A percentile compares a stretch with the other conserved stretches of the same genome.
Evolutionary conservation across 2,888 invertebrate species (phyloP).

Genomic region (Myathropa florea): DNA sequence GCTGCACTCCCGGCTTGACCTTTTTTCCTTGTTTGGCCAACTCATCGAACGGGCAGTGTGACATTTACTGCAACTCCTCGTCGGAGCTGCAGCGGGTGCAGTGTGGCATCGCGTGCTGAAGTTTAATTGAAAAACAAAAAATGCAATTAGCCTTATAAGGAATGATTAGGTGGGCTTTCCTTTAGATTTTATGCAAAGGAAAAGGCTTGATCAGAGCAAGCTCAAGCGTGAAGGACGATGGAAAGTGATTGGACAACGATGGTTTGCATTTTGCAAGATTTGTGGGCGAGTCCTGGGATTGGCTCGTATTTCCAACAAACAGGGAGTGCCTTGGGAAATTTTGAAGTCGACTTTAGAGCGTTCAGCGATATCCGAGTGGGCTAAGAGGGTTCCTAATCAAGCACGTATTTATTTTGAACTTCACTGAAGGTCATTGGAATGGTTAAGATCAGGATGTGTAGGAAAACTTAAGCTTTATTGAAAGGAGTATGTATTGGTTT

Average conservation of each 20-base stretch:
- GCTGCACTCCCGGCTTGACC: not conserved
- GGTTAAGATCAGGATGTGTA: too few relatives aligned
- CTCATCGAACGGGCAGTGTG: constrained; percentile 36
- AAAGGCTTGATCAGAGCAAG: constrained; percentile 4
- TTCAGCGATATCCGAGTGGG: too few relatives aligned
- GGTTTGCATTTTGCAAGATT: not conserved
- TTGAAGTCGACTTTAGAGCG: too few relatives aligned
- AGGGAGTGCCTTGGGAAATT: too few relatives aligned
- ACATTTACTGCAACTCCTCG: constrained; percentile 25
- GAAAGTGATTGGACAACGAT: constrained; percentile 6
- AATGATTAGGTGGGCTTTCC: constrained; percentile 21
- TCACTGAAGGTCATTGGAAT: too few relatives aligned
- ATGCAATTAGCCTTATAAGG: constrained; percentile 40
- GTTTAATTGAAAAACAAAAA: constrained; percentile 49
- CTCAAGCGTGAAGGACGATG: constrained; percentile 37
- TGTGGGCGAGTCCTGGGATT: not conserved
- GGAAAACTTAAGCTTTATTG: too few relatives aligned
- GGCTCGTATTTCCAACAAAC: too few relatives aligned
- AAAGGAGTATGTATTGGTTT: too few relatives aligned
- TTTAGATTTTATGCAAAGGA: constrained; percentile 31
- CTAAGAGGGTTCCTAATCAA: too few relatives aligned
- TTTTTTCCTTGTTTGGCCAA: constrained; percentile 37
- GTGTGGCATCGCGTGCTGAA: constrained; percentile 42
- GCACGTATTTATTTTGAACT: too few relatives aligned
- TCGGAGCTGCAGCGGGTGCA: not conserved